phyloP scores from a whole-genome alignment of 2,113 vertebrate species.

The Neotoma lepida region DNA sequence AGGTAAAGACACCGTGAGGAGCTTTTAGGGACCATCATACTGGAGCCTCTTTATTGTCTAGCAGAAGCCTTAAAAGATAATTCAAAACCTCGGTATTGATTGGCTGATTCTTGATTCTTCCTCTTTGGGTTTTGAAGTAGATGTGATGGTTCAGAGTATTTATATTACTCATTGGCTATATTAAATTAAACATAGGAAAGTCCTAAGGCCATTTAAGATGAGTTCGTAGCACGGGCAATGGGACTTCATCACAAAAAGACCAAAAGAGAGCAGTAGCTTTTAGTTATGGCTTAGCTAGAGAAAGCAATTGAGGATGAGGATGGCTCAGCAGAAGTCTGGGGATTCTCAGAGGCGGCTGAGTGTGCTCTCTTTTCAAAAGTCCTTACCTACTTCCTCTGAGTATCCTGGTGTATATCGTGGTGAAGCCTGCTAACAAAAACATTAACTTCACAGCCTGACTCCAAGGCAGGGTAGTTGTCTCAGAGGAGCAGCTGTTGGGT shows the following conservation, averaged over 20 bases:
- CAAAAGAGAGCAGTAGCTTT: slow-evolving; percentile 75
- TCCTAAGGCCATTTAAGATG: slow-evolving; percentile 82
- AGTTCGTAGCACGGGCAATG: slow-evolving; percentile 61
- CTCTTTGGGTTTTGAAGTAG: slow-evolving; percentile 83
- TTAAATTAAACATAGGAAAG: slow-evolving; percentile 81
- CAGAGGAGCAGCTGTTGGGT: not conserved
- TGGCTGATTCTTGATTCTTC: slow-evolving; percentile 84
- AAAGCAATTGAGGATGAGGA: slow-evolving; percentile 54
- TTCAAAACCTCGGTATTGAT: slow-evolving; percentile 86
- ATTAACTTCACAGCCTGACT: not conserved
- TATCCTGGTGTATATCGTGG: not conserved
- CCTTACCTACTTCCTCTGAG: not conserved
- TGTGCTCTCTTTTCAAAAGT: slow-evolving; percentile 4
- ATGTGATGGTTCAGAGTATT: slow-evolving; percentile 83
- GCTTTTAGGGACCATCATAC: slow-evolving; percentile 77
- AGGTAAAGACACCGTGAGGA: slow-evolving; percentile 73
- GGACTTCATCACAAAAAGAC: slow-evolving; percentile 76
- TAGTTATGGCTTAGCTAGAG: slow-evolving; percentile 75
- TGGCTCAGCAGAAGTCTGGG: slow-evolving; percentile 29
- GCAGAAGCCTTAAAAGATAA: slow-evolving; percentile 86
- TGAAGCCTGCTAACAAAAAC: not conserved
- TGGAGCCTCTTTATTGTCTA: slow-evolving; percentile 85
- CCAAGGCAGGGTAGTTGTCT: not conserved
- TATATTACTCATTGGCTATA: slow-evolving; percentile 80
- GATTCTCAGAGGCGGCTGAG: slow-evolving; percentile 1